Evolutionary conservation across 2,797 vertebrate genomes (phyloP).

Genomic region (Paedocypris micromegethes): DNA sequence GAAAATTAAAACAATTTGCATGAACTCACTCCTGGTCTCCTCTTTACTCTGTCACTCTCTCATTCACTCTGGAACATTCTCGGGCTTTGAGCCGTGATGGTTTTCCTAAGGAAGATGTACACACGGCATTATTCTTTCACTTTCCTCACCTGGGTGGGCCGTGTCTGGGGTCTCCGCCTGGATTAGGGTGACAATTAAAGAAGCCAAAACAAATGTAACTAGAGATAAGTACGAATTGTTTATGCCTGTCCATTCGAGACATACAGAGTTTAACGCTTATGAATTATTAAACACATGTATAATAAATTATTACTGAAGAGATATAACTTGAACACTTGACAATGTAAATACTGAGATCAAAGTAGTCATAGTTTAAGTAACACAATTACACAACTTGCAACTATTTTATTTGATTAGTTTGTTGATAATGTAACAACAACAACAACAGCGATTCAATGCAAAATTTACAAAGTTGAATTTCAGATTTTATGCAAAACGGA

Average conservation of each 20-base stretch:
- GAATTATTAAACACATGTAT: too few relatives aligned
- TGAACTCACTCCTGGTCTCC: neutral
- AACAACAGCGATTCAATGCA: too few relatives aligned
- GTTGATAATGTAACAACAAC: too few relatives aligned
- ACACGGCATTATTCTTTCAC: conserved; percentile 46
- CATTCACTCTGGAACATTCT: conserved; percentile 28
- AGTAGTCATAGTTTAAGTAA: too few relatives aligned
- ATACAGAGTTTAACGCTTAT: conserved; percentile 41
- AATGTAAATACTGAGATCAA: too few relatives aligned
- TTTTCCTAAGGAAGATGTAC: conserved; percentile 45
- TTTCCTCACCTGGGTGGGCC: conserved; percentile 50
- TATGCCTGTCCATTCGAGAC: conserved; percentile 45
- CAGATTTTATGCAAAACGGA: too few relatives aligned
- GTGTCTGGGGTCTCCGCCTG: conserved; percentile 57
- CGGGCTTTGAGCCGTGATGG: conserved; percentile 40
- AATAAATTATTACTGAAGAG: too few relatives aligned
- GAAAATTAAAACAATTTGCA: too few relatives aligned
- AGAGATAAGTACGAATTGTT: conserved; percentile 50
- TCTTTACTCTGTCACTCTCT: conserved; percentile 22
- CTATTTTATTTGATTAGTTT: too few relatives aligned
- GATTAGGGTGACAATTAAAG: conserved; percentile 52
- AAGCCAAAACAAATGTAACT: conserved; percentile 51
- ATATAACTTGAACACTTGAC: too few relatives aligned
- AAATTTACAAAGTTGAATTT: too few relatives aligned
- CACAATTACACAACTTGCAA: too few relatives aligned